Percentiles rank a stretch among this genome's conserved stretches.
Evolutionary conservation across 2,113 vertebrate species (phyloP).

Genomic region (Macaca nemestrina): DNA sequence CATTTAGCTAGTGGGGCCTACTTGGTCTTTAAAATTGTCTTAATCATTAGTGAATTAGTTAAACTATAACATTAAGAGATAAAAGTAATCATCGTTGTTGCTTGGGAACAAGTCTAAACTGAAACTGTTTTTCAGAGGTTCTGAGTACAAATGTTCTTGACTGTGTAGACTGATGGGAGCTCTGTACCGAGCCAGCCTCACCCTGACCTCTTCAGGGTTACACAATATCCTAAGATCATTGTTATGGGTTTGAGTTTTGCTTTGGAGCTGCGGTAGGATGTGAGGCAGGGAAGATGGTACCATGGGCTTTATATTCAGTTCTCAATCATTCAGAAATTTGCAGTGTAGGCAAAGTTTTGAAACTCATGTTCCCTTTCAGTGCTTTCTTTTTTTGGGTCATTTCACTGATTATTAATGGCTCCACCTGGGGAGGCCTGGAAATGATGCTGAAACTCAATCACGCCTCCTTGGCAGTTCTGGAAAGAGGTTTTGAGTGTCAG

Average conservation of each 20-base stretch:
- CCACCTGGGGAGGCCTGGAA: not conserved
- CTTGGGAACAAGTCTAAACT: constrained; percentile 73
- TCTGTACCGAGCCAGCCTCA: not conserved
- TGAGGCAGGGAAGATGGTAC: not conserved
- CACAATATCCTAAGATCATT: not conserved
- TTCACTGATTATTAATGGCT: constrained; percentile 59
- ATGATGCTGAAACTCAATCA: constrained; percentile 52
- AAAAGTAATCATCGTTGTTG: constrained; percentile 72
- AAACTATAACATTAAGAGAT: constrained; percentile 80
- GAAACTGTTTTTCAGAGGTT: constrained; percentile 55
- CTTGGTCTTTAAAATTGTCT: constrained; percentile 74
- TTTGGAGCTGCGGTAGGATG: not conserved
- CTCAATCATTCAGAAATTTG: not conserved
- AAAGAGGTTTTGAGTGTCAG: constrained; percentile 18
- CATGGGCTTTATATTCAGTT: not conserved
- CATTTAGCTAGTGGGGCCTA: constrained; percentile 81
- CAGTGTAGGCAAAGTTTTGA: constrained; percentile 3
- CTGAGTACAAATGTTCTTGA: not conserved
- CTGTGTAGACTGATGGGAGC: not conserved
- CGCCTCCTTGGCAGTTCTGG: not conserved
- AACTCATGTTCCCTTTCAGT: constrained; percentile 14
- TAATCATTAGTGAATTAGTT: constrained; percentile 86
- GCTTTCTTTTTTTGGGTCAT: constrained; percentile 40
- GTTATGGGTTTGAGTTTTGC: not conserved
- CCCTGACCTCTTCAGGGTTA: not conserved